A percentile compares a stretch with the other conserved stretches of the same genome.
Evolutionary conservation across 2,113 vertebrate species (phyloP).

Genomic region (Cinclus cinclus): DNA sequence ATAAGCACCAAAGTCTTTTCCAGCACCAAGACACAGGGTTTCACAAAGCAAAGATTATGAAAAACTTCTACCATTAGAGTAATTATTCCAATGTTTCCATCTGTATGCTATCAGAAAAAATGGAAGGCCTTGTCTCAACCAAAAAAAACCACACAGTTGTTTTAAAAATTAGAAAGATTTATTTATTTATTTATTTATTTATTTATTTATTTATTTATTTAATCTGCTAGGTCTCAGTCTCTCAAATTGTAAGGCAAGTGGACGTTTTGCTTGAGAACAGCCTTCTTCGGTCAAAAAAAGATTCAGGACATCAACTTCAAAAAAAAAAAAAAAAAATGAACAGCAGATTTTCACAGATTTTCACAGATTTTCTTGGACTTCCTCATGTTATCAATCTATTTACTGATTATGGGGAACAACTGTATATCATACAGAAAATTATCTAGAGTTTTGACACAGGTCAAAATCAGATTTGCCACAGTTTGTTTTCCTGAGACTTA

Average conservation of each 20-base stretch:
- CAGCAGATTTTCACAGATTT: too few relatives aligned
- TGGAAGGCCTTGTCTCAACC: neutral
- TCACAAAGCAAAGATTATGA: neutral
- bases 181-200: neutral
- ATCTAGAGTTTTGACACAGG: neutral
- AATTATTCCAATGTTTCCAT: neutral
- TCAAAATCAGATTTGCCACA: neutral
- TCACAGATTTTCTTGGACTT: neutral
- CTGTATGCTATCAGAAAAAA: neutral
- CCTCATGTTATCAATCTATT: neutral
- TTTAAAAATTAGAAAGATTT: neutral
- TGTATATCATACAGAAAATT: neutral
- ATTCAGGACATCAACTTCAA: neutral
- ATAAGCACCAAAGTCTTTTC: neutral
- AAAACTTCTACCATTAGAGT: neutral
- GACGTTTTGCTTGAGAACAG: neutral
- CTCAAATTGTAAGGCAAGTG: neutral
- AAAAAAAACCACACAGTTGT: neutral
- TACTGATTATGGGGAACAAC: neutral
- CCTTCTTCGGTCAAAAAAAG: neutral
- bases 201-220: too few relatives aligned
- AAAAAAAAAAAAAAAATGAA: too few relatives aligned
- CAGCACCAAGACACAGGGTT: neutral
- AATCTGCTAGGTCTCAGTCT: neutral
- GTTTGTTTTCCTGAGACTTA: neutral